Evolutionary conservation across 2,797 vertebrate species (phyloP), one percentile per base, ranked within the genome.

Genomic region (Hipposideros larvatus): DNA sequence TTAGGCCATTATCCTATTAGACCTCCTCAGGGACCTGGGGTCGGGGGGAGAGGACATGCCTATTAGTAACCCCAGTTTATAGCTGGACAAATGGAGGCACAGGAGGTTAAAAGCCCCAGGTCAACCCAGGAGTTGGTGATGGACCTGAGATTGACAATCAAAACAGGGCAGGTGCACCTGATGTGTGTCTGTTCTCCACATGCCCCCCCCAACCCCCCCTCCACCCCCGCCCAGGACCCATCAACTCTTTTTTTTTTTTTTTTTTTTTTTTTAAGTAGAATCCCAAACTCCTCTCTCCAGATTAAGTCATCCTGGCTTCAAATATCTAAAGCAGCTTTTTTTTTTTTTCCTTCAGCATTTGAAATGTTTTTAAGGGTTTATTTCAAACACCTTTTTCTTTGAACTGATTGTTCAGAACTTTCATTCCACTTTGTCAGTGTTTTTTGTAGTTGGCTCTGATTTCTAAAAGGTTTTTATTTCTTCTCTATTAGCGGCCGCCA

Each of bases 391-490:
- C 19, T 41, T 85, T 89, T 94, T 82, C 92, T 96, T 92, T 83
- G 75, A 97, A 87, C 93, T 21, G 83, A 97, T 90, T 18, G 97
- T 96, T 87, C 92, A 93, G 96, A 97, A 96, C 92, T 88, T 87
- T 87, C 43, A 88, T 90, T 57, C 34, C 80, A 92, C 94, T 82
- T 97, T 95, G 90, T 90, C 93, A 91, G 46, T 96, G 71, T 95
- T 90, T 96, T 96, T 80, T 92, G 93, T 96, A 93, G 93, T 94
- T 11, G 21, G 77, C 91, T 97, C 97, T 71, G 66, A 95, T 92
- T 82, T 96, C 80, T 87, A 97, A 98, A 97, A 82, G 82, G 88
- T 95, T 95, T 89, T 97, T 98, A 98, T 96, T 98, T 98, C 94
- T 96, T 97, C 96, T 95, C 97, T 97, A 95, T 96, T 91, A 98